Percentiles rank a stretch among this genome's conserved stretches.
Conservation (phyloP, 2,113 vertebrate genomes). For the Myotis lucifugus region DNA sequence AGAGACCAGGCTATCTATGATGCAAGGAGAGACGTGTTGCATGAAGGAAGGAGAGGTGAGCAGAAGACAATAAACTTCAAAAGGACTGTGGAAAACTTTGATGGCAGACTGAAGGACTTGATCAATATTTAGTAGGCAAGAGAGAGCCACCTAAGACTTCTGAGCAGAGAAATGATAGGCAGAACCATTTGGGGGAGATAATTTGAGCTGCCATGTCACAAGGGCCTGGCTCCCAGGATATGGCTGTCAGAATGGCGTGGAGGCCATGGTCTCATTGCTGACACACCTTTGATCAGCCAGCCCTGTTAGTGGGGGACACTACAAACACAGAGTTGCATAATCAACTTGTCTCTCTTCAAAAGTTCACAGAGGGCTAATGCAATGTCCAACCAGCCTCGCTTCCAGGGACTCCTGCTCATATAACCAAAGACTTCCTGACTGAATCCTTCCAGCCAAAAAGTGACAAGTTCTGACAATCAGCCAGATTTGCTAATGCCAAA, state of each 20-base stretch:
- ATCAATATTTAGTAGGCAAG: neutral
- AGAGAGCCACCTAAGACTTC: neutral
- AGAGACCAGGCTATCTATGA: neutral
- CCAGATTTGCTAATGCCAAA: constrained; percentile 14
- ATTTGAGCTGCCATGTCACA: neutral
- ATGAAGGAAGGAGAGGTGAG: neutral
- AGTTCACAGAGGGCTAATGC: neutral
- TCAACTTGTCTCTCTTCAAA: neutral
- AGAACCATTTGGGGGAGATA: neutral
- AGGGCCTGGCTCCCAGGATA: neutral
- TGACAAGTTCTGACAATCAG: neutral
- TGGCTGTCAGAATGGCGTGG: rapidly evolving
- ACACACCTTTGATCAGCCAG: neutral
- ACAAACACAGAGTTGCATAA: neutral
- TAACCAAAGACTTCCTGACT: neutral
- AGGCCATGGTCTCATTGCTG: neutral
- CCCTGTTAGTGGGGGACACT: too few relatives aligned
- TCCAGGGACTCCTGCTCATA: neutral
- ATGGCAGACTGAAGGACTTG: neutral
- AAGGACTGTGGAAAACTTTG: neutral
- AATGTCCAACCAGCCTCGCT: neutral
- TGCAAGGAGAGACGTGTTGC: neutral
- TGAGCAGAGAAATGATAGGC: neutral
- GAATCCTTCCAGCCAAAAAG: neutral
- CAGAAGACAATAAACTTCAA: neutral